phyloP scores from a whole-genome alignment of 1,140 invertebrate species.

The Drosophila arizonae region DNA sequence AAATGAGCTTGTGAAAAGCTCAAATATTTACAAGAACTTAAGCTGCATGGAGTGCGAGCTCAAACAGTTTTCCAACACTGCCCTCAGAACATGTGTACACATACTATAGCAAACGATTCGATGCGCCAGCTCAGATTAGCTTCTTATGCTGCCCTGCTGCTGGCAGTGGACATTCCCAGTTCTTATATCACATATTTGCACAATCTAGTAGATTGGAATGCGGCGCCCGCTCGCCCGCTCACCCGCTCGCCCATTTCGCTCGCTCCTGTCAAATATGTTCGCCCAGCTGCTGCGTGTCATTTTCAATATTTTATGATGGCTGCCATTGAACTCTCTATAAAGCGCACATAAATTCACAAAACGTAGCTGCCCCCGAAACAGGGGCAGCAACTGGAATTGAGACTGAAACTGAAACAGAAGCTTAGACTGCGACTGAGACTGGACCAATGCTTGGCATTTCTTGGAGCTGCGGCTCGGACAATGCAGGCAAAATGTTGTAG shows the following conservation, averaged over 20 bases:
- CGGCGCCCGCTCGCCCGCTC: neutral
- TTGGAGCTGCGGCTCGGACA: slow-evolving; percentile 61
- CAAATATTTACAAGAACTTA: too few species aligned
- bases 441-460: slow-evolving; percentile 43
- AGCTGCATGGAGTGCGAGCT: too few species aligned
- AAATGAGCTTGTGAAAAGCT: too few species aligned
- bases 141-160: too few species aligned
- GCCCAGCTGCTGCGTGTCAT: slow-evolving; percentile 50
- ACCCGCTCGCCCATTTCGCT: neutral
- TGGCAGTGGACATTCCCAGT: neutral
- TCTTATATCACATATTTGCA: slow-evolving; percentile 8
- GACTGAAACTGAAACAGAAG: slow-evolving; percentile 13
- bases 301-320: slow-evolving; percentile 74
- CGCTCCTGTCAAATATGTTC: neutral
- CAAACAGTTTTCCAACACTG: too few species aligned
- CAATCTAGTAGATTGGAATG: slow-evolving; percentile 11
- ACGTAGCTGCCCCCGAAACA: slow-evolving; percentile 32
- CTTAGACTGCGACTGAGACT: slow-evolving; percentile 6
- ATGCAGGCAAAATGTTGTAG: slow-evolving; percentile 73
- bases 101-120: too few species aligned
- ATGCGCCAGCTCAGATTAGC: too few species aligned
- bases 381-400: slow-evolving; percentile 13
- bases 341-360: slow-evolving; percentile 68
- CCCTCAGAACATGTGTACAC: too few species aligned
- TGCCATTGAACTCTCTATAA: slow-evolving; percentile 66